Percentiles rank a stretch among this genome's conserved stretches.
Conservation (phyloP, 2,797 vertebrate species). For the Ceryle rudis region DNA sequence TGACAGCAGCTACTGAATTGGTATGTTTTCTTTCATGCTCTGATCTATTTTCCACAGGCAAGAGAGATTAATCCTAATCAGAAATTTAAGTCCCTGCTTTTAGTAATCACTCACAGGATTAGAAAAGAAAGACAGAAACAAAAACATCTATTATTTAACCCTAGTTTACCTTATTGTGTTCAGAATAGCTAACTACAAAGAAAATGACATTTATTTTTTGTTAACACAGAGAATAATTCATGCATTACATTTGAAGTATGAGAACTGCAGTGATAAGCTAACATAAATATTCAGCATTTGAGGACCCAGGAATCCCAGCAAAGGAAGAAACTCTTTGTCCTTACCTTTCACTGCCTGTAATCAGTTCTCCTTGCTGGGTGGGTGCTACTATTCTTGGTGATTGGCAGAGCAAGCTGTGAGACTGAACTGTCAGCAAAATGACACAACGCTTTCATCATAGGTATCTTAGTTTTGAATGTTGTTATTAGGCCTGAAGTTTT, state of each 20-base stretch:
- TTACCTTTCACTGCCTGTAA: conserved; percentile 32
- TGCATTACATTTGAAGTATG: neutral
- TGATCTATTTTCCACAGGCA: neutral
- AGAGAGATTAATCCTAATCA: neutral
- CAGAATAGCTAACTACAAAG: conserved; percentile 5
- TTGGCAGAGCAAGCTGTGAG: conserved; percentile 37
- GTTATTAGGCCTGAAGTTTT: neutral
- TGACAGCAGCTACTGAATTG: neutral
- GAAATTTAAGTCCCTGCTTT: neutral
- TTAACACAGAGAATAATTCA: conserved; percentile 13
- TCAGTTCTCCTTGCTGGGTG: neutral
- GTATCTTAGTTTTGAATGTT: conserved; percentile 9
- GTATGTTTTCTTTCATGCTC: neutral
- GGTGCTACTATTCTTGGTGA: conserved; percentile 47
- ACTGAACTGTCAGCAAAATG: conserved; percentile 38
- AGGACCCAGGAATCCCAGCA: neutral
- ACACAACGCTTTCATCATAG: neutral
- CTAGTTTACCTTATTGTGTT: conserved; percentile 9
- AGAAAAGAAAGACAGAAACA: conserved; percentile 34
- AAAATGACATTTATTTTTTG: conserved; percentile 37
- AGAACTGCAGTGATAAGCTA: conserved; percentile 12
- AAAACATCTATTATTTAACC: conserved; percentile 22
- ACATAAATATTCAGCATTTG: conserved; percentile 39
- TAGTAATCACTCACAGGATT: neutral
- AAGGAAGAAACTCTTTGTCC: conserved; percentile 9